These are phyloP conservation scores for Lates japonicus DNA, from an alignment of 2,797 vertebrate genomes.

Conservation along the genomic window DNA sequence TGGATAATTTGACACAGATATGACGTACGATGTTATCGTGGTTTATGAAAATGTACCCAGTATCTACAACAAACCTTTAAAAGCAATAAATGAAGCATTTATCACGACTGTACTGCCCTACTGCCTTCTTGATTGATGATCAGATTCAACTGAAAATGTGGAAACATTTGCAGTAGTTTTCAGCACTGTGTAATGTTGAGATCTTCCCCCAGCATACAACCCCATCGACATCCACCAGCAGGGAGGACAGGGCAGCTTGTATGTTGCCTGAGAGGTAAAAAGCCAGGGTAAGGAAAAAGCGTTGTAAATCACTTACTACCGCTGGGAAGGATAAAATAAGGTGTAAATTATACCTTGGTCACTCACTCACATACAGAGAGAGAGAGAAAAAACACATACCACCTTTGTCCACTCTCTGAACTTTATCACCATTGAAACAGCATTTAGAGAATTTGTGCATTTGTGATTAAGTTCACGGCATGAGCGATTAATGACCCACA, in stretches of 20 bases:
- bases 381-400: not conserved
- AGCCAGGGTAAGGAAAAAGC: not conserved
- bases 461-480: not conserved
- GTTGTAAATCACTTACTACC: not conserved
- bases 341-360: constrained; percentile 1
- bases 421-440: not conserved
- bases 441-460: no score
- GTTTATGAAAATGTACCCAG: not conserved
- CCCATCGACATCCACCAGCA: constrained; percentile 7
- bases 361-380: not conserved
- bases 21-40: no score
- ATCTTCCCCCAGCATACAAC: not conserved
- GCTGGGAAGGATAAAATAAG: not conserved
- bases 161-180: constrained; percentile 1
- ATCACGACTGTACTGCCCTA: not conserved
- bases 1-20: not conserved
- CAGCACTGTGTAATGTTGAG: not conserved
- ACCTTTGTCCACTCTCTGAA: not conserved
- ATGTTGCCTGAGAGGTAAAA: constrained; percentile 14
- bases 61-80: not conserved
- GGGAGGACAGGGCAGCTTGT: not conserved
- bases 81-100: not conserved
- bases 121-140: not conserved
- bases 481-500: not conserved
- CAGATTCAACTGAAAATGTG: not conserved